Conservation (phyloP, 2,113 vertebrate species). For the Actinemys pallida region DNA sequence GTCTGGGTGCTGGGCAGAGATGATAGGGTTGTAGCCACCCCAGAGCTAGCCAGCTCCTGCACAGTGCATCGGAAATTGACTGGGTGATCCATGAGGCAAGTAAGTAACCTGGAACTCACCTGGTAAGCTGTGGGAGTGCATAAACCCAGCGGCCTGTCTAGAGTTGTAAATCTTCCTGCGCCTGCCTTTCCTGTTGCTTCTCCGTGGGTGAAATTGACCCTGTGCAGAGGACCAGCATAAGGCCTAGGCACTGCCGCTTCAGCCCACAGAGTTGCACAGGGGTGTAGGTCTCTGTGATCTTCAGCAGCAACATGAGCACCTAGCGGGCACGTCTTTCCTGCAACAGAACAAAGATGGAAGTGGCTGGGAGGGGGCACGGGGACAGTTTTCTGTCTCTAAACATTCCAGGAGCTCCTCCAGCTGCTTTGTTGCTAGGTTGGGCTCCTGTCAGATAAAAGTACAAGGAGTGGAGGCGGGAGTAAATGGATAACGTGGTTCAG, state of each 20-base stretch:
- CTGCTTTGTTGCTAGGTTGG: not conserved
- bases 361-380: not conserved
- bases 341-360: not conserved
- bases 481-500: too few species aligned
- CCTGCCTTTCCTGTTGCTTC: too few species aligned
- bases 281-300: too few species aligned
- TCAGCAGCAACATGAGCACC: not conserved
- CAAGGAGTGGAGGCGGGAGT: too few species aligned
- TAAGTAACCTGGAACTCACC: too few species aligned
- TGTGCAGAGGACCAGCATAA: accelerated
- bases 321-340: not conserved
- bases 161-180: too few species aligned
- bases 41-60: not conserved
- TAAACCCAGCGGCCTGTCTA: too few species aligned
- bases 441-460: too few species aligned
- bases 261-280: not conserved
- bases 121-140: too few species aligned
- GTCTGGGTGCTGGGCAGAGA: not conserved
- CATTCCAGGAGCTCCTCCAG: not conserved
- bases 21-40: not conserved
- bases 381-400: not conserved
- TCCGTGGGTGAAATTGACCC: too few species aligned
- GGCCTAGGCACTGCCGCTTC: not conserved
- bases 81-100: too few species aligned
- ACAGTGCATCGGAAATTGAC: too few species aligned